Percentiles rank a stretch among this genome's conserved stretches.
phyloP scores from a whole-genome alignment of 2,797 vertebrate species.

The Oreonectes daqikongensis region DNA sequence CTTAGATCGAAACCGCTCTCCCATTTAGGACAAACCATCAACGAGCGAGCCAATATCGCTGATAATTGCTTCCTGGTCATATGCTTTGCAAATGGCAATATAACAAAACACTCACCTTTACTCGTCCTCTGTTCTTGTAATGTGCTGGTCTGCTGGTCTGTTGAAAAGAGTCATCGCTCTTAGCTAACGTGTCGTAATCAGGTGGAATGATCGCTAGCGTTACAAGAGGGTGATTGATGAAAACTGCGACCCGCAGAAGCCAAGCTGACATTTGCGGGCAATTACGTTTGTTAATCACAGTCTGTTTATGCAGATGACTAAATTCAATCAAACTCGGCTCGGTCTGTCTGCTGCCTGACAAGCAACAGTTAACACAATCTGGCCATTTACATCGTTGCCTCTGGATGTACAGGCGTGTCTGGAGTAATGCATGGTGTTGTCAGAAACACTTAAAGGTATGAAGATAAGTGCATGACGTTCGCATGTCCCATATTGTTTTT shows the following conservation, averaged over 20 bases:
- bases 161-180: slow-evolving; percentile 40
- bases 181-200: slow-evolving; percentile 52
- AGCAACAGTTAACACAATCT: slow-evolving; percentile 32
- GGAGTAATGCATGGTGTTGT: neutral
- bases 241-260: slow-evolving; percentile 36
- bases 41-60: neutral
- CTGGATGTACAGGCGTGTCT: neutral
- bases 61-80: neutral
- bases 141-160: neutral
- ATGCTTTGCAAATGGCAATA: neutral
- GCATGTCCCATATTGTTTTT: neutral
- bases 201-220: slow-evolving; percentile 33
- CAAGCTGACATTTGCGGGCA: slow-evolving; percentile 55
- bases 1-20: too few relatives aligned
- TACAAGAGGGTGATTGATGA: slow-evolving; percentile 47
- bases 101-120: neutral
- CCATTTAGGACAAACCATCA: too few relatives aligned
- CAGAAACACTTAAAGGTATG: neutral
- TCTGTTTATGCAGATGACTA: slow-evolving; percentile 58
- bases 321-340: slow-evolving; percentile 53
- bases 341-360: slow-evolving; percentile 40
- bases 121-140: neutral
- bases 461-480: neutral
- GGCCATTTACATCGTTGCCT: slow-evolving; percentile 26
- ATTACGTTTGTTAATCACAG: slow-evolving; percentile 60